Conservation (phyloP, 2,797 vertebrate species). For the Poecilia gillii region DNA sequence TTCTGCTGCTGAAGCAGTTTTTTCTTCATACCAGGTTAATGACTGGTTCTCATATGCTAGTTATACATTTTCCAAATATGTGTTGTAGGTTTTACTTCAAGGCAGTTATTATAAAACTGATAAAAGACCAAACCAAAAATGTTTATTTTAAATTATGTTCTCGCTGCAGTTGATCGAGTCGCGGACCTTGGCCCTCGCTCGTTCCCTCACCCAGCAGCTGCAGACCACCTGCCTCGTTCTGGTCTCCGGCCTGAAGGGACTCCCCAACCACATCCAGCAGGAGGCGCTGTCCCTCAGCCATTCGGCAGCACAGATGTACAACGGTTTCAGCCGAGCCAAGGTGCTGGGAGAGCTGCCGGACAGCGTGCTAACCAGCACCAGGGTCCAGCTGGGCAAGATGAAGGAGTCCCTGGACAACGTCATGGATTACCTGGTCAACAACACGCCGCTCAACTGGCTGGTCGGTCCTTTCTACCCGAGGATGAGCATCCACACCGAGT, state of each 20-base stretch:
- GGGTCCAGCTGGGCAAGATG: slow-evolving; percentile 86
- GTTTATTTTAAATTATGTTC: not conserved
- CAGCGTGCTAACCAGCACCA: slow-evolving; percentile 80
- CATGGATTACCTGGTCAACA: slow-evolving; percentile 97
- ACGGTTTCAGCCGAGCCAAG: slow-evolving; percentile 78
- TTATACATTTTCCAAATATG: not conserved
- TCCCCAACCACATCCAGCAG: slow-evolving; percentile 90
- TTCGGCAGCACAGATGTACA: slow-evolving; percentile 84
- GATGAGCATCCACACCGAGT: slow-evolving; percentile 17
- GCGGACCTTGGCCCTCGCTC: slow-evolving; percentile 85
- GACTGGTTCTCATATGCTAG: not conserved
- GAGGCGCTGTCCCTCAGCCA: slow-evolving; percentile 81
- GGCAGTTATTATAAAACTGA: not conserved
- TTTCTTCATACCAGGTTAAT: not conserved
- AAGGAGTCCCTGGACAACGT: slow-evolving; percentile 89
- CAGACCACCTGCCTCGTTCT: slow-evolving; percentile 90
- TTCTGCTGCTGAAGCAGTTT: not conserved
- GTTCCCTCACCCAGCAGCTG: slow-evolving; percentile 88
- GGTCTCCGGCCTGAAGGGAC: slow-evolving; percentile 84
- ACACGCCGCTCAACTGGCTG: slow-evolving; percentile 97
- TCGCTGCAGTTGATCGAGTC: slow-evolving; percentile 86
- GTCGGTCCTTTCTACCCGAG: slow-evolving; percentile 95
- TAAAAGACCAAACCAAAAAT: not conserved
- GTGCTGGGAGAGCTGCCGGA: slow-evolving; percentile 86
- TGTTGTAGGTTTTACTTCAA: not conserved